Evolutionary conservation across 2,797 vertebrate genomes (phyloP).

Genomic region (Fratercula arctica): DNA sequence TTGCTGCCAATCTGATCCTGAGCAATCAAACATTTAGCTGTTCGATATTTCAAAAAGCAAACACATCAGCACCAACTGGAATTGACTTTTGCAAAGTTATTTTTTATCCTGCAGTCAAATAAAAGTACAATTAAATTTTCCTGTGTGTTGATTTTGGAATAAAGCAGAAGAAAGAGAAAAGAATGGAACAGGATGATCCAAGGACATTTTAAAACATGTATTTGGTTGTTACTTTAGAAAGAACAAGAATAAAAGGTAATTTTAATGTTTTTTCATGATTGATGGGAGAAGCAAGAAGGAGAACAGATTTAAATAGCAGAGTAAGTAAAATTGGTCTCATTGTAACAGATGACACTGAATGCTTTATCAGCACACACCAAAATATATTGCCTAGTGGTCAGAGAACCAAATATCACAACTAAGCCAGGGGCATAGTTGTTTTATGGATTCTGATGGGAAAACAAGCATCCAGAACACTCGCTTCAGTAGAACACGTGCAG

Average conservation of each 20-base stretch:
- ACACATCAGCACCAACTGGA: neutral
- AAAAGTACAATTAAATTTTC: neutral
- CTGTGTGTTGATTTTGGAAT: neutral
- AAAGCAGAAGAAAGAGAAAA: neutral
- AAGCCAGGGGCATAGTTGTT: neutral
- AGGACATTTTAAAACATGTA: neutral
- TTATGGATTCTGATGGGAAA: neutral
- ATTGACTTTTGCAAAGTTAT: neutral
- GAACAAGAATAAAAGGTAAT: neutral
- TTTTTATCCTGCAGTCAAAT: neutral
- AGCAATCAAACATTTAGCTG: constrained; percentile 10
- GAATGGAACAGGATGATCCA: neutral
- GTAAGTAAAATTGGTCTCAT: neutral
- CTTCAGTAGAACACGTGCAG: neutral
- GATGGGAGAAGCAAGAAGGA: neutral
- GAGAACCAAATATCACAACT: neutral
- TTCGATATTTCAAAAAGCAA: constrained; percentile 28
- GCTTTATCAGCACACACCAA: constrained; percentile 29
- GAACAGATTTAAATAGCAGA: neutral
- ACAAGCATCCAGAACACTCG: neutral
- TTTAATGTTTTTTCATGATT: neutral
- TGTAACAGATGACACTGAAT: neutral
- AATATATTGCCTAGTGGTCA: neutral
- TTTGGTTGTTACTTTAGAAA: neutral
- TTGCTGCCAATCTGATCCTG: constrained; percentile 23